A percentile compares a stretch with the other conserved stretches of the same genome.
These are phyloP conservation scores for Drosophila hydei DNA, from an alignment of 1,140 invertebrate species.

Conservation along the genomic window DNA sequence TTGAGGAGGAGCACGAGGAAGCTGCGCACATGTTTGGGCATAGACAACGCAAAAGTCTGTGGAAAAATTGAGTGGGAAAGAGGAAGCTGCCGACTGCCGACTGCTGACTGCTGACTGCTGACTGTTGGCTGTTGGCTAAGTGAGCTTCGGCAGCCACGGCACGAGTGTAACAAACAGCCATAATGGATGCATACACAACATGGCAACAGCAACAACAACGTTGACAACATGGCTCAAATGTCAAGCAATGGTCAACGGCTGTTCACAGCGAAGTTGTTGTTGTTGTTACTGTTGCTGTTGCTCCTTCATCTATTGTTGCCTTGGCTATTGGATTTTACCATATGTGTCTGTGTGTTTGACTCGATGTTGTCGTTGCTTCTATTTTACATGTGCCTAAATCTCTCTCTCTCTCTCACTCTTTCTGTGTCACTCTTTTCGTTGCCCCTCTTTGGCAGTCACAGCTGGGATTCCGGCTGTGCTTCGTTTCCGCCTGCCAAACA, in stretches of 20 bases:
- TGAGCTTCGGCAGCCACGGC: constrained; percentile 25
- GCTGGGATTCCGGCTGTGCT: constrained; percentile 34
- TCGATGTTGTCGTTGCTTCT: constrained; percentile 62
- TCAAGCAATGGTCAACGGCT: constrained; percentile 77
- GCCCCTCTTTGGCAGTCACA: not conserved
- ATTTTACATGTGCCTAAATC: constrained; percentile 55
- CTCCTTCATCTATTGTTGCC: constrained; percentile 37
- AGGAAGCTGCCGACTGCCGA: not conserved
- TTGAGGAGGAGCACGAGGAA: not conserved
- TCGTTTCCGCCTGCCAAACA: constrained; percentile 66
- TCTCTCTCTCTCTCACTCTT: constrained; percentile 1
- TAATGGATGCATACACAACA: constrained; percentile 66
- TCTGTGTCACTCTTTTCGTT: not conserved
- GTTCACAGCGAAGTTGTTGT: constrained; percentile 46
- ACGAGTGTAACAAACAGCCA: constrained; percentile 64
- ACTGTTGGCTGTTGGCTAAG: constrained; percentile 8
- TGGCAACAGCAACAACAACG: constrained; percentile 55
- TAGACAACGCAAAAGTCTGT: constrained; percentile 24
- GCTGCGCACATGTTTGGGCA: constrained; percentile 10
- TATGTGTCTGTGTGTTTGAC: constrained; percentile 45
- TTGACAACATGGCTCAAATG: constrained; percentile 81
- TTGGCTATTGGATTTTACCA: constrained; percentile 44
- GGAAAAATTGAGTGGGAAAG: not conserved
- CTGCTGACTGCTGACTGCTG: constrained; percentile 5
- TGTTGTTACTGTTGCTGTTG: constrained; percentile 43